These are phyloP conservation scores for Wiebesia pumilae DNA, from an alignment of 1,140 invertebrate genomes.

Conservation along the genomic window DNA sequence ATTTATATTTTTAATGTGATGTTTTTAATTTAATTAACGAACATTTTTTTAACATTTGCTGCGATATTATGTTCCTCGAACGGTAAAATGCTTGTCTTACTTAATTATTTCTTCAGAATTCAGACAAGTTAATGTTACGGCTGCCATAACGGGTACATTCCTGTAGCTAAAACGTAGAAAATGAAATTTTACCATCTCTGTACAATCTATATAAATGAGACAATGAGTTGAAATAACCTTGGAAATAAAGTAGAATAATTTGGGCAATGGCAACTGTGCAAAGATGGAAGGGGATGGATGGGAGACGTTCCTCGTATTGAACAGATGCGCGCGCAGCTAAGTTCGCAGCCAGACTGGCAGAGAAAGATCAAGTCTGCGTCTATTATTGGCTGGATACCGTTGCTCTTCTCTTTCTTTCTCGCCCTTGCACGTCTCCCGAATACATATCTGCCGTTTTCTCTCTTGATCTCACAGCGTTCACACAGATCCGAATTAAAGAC, in stretches of 20 bases:
- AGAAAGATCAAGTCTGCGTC: slow-evolving; percentile 59
- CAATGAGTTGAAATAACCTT: slow-evolving; percentile 49
- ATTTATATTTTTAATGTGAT: neutral
- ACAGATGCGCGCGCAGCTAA: slow-evolving; percentile 71
- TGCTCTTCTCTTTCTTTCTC: neutral
- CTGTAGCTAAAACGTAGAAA: slow-evolving; percentile 28
- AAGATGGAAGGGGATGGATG: slow-evolving; percentile 51
- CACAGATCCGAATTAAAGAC: neutral
- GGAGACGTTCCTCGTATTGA: slow-evolving; percentile 65
- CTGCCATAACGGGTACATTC: neutral
- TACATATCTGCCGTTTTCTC: neutral
- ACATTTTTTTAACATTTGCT: slow-evolving; percentile 16
- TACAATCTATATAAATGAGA: slow-evolving; percentile 53
- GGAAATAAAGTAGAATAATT: slow-evolving; percentile 52
- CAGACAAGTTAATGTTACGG: slow-evolving; percentile 37
- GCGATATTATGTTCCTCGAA: slow-evolving; percentile 37
- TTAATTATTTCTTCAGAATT: slow-evolving; percentile 45
- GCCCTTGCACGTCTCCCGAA: neutral
- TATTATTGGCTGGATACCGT: slow-evolving; percentile 50
- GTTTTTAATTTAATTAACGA: slow-evolving; percentile 18
- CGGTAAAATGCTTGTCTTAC: slow-evolving; percentile 14
- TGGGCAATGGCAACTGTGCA: slow-evolving; percentile 47
- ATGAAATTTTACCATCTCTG: slow-evolving; percentile 46
- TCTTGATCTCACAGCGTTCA: neutral
- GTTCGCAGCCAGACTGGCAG: slow-evolving; percentile 34